Conservation (phyloP, 2,888 invertebrate species). For the Ptilodon capucinus region DNA sequence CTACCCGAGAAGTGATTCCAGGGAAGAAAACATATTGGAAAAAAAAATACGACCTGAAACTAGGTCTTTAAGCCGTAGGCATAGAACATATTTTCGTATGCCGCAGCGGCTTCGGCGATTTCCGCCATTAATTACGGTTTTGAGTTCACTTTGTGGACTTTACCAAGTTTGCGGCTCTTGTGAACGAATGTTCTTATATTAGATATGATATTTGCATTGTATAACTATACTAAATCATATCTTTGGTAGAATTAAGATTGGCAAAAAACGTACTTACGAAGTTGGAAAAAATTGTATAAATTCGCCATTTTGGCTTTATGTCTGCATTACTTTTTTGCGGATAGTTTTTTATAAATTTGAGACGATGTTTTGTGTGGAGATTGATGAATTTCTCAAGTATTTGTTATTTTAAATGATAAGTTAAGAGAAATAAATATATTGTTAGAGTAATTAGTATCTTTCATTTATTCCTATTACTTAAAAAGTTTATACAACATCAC, state of each 20-base stretch:
- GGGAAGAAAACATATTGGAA: constrained; percentile 30
- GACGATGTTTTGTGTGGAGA: constrained; percentile 18
- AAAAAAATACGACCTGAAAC: constrained; percentile 29
- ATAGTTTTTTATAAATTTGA: constrained; percentile 9
- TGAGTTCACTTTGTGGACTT: constrained; percentile 20
- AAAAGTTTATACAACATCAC: too few species aligned
- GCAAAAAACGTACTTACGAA: constrained; percentile 16
- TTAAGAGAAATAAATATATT: constrained; percentile 14
- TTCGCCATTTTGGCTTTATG: constrained; percentile 13
- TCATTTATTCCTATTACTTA: not conserved
- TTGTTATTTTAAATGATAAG: not conserved
- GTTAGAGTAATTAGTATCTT: constrained; percentile 3
- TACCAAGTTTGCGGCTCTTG: constrained; percentile 17
- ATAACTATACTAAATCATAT: not conserved
- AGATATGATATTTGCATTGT: not conserved
- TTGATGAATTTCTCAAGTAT: constrained; percentile 24
- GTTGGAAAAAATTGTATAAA: constrained; percentile 11
- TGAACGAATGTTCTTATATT: constrained; percentile 16
- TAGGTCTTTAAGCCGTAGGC: constrained; percentile 10
- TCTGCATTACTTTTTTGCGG: constrained; percentile 14
- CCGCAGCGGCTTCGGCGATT: constrained; percentile 50
- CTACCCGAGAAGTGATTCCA: constrained; percentile 84
- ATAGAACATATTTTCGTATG: constrained; percentile 18
- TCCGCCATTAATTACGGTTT: constrained; percentile 53
- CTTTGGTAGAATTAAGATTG: not conserved